A percentile compares a stretch with the other conserved stretches of the same genome.
Evolutionary conservation across 2,888 invertebrate species (phyloP).

Genomic region (Drosophila tanythrix): DNA sequence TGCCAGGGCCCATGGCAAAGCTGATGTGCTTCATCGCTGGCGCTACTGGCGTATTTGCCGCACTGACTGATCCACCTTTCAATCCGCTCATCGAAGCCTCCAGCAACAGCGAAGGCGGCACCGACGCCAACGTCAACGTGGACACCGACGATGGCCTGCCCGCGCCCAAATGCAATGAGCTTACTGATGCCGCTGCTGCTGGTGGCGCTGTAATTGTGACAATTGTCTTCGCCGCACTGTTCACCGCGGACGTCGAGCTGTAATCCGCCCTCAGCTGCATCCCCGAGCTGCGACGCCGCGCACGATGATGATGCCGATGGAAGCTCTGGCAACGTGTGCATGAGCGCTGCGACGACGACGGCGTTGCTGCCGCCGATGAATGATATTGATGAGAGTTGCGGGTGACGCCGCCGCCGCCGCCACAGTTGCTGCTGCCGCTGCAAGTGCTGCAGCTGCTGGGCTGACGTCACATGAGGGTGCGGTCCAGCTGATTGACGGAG

Average conservation of each 20-base stretch:
- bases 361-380: constrained; percentile 66
- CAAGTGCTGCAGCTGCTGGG: constrained; percentile 85
- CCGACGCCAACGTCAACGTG: constrained; percentile 74
- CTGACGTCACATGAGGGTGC: constrained; percentile 85
- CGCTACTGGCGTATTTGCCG: constrained; percentile 65
- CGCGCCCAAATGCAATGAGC: constrained; percentile 53
- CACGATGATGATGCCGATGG: constrained; percentile 83
- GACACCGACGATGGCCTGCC: constrained; percentile 66
- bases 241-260: constrained; percentile 65
- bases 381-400: constrained; percentile 72
- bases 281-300: constrained; percentile 81
- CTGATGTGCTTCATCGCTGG: constrained; percentile 81
- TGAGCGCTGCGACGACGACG: constrained; percentile 74
- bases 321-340: constrained; percentile 84
- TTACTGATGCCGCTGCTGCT: constrained; percentile 62
- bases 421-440: constrained; percentile 85
- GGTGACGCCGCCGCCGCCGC: constrained; percentile 59
- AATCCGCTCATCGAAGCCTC: constrained; percentile 48
- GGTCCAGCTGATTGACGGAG: constrained; percentile 85
- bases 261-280: constrained; percentile 71
- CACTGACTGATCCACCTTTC: constrained; percentile 61
- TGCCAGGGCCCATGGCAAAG: constrained; percentile 76
- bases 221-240: constrained; percentile 73
- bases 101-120: constrained; percentile 67
- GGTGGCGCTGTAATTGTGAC: constrained; percentile 77